A percentile compares a stretch with the other conserved stretches of the same genome.
These are phyloP conservation scores for Passerculus sandwichensis DNA, from an alignment of 2,797 vertebrate genomes.

Conservation along the genomic window DNA sequence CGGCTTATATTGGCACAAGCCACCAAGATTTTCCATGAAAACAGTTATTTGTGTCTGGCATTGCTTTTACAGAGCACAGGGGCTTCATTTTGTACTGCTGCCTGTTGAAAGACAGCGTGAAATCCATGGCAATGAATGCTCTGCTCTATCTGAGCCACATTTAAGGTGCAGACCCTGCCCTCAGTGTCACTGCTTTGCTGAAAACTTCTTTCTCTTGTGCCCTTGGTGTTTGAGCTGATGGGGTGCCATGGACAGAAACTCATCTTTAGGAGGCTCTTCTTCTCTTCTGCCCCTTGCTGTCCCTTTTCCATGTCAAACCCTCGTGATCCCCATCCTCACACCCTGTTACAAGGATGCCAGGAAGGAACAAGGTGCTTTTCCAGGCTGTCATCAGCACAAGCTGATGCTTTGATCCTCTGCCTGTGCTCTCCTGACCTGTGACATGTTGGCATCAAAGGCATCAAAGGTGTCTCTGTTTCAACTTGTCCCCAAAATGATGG, in stretches of 20 bases:
- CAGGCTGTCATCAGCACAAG: neutral
- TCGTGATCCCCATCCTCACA: rapidly evolving
- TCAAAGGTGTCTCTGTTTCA: neutral
- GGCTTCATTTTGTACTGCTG: constrained; percentile 4
- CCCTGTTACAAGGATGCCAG: neutral
- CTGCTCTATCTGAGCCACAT: neutral
- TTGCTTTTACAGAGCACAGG: neutral
- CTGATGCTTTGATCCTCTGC: neutral
- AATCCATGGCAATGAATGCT: neutral
- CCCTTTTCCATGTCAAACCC: neutral
- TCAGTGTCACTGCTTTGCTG: neutral
- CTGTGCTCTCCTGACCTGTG: neutral
- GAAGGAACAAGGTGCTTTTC: neutral
- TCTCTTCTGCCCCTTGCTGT: neutral
- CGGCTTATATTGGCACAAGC: constrained; percentile 32
- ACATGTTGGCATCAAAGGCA: neutral
- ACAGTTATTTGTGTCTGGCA: neutral
- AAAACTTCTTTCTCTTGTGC: neutral
- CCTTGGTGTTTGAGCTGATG: neutral
- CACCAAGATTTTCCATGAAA: constrained; percentile 14
- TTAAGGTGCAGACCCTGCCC: neutral
- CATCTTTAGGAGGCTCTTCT: neutral
- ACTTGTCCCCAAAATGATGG: rapidly evolving
- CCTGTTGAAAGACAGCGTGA: neutral
- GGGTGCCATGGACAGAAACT: neutral